These are phyloP conservation scores for Neolamprologus longior DNA, from an alignment of 2,113 vertebrate genomes.

Conservation along the genomic window DNA sequence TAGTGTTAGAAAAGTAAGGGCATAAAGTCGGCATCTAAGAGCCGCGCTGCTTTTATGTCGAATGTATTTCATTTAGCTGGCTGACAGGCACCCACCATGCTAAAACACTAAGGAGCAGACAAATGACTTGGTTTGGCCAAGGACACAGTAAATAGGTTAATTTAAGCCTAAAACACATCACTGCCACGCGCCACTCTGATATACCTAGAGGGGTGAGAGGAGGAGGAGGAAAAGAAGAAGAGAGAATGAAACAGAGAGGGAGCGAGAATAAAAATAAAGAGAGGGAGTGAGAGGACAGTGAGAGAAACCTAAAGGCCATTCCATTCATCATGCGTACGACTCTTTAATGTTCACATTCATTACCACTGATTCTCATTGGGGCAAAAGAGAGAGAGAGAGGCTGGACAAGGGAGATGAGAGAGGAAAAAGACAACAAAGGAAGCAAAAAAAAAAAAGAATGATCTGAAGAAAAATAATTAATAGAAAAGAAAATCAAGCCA, in stretches of 20 bases:
- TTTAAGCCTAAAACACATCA: conserved; percentile 54
- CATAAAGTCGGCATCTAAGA: background rate
- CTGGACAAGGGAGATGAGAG: conserved; percentile 11
- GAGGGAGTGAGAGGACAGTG: conserved; percentile 23
- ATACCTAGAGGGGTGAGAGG: conserved; percentile 29
- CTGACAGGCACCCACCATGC: background rate
- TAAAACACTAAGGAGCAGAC: conserved; percentile 33
- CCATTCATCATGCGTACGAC: conserved; percentile 71
- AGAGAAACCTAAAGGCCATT: conserved; percentile 67
- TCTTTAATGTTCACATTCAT: conserved; percentile 75
- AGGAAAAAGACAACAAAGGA: background rate
- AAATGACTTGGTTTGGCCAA: conserved; percentile 57
- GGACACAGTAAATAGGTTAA: conserved; percentile 59
- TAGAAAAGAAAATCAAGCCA: conserved; percentile 5
- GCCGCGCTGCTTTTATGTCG: conserved; percentile 8
- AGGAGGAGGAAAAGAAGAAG: background rate
- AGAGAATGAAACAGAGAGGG: background rate
- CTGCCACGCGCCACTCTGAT: background rate
- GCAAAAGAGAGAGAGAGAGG: background rate
- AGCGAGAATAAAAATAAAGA: conserved; percentile 7
- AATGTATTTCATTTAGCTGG: conserved; percentile 14
- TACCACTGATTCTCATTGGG: conserved; percentile 53
- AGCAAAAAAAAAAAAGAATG: background rate
- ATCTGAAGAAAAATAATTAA: background rate
- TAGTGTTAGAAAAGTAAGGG: background rate